Percentiles rank a stretch among this genome's conserved stretches.
Evolutionary conservation across 1,140 invertebrate genomes (phyloP).

Genomic region (Ridgeia piscesae): DNA sequence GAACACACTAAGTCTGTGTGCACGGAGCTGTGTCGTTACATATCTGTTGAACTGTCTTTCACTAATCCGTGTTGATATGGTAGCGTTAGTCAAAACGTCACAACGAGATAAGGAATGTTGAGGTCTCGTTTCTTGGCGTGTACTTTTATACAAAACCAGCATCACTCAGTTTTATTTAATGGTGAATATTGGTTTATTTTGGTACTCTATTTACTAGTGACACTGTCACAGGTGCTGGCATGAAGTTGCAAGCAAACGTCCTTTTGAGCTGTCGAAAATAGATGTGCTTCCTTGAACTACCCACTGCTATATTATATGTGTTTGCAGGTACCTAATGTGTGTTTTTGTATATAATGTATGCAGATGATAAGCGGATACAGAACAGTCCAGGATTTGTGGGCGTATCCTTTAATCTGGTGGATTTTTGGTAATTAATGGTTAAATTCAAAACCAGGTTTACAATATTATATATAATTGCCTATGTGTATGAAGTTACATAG

Average conservation of each 20-base stretch:
- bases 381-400: neutral
- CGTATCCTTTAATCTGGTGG: neutral
- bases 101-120: neutral
- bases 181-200: neutral
- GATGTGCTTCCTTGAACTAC: neutral
- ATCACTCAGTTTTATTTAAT: neutral
- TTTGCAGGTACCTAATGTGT: neutral
- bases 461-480: neutral
- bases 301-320: neutral
- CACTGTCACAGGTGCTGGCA: neutral
- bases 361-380: neutral
- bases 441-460: neutral
- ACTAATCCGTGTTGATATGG: neutral
- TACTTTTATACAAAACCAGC: too few species aligned
- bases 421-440: neutral
- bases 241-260: neutral
- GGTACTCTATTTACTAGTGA: neutral
- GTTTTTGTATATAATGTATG: neutral
- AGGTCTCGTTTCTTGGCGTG: neutral
- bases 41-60: neutral
- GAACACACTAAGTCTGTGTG: too few species aligned
- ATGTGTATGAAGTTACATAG: neutral
- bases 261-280: neutral
- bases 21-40: neutral
- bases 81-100: neutral